phyloP scores from a whole-genome alignment of 1,140 invertebrate genomes.

The Drosophila rhopaloa region DNA sequence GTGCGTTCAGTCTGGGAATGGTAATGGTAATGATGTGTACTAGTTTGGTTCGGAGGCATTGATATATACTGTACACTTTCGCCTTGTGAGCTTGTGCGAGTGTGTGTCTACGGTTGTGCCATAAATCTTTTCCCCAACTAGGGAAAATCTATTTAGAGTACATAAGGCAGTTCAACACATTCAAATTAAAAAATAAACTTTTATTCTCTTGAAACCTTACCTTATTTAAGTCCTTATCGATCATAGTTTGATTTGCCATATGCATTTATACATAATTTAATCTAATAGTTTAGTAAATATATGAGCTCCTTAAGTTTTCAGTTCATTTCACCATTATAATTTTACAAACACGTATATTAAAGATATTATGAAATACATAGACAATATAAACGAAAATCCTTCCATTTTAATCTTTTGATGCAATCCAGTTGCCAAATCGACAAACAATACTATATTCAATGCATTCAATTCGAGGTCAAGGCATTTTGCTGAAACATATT shows the following conservation, averaged over 20 bases:
- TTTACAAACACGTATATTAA: too few relatives aligned
- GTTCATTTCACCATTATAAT: too few relatives aligned
- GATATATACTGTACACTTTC: constrained; percentile 23
- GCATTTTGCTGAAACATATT: constrained; percentile 5
- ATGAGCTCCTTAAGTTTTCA: too few relatives aligned
- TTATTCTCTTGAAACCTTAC: too few relatives aligned
- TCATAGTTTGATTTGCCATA: too few relatives aligned
- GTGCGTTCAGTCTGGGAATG: constrained; percentile 18
- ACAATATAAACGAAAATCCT: too few relatives aligned
- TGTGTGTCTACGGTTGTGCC: background rate
- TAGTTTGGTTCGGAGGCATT: constrained; percentile 27
- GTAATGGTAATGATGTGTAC: constrained; percentile 53
- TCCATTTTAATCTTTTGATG: background rate
- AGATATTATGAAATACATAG: too few relatives aligned
- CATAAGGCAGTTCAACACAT: background rate
- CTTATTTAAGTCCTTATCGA: too few relatives aligned
- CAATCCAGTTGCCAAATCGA: background rate
- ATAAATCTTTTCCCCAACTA: constrained; percentile 25
- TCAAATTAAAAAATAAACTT: background rate
- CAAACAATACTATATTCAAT: background rate
- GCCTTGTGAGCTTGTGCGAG: constrained; percentile 1
- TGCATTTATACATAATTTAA: too few relatives aligned
- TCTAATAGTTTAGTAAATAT: too few relatives aligned
- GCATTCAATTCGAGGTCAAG: background rate
- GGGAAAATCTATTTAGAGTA: constrained; percentile 19